Percentiles rank a stretch among this genome's conserved stretches.
Conservation (phyloP, 2,113 vertebrate species). For the Solea senegalensis region DNA sequence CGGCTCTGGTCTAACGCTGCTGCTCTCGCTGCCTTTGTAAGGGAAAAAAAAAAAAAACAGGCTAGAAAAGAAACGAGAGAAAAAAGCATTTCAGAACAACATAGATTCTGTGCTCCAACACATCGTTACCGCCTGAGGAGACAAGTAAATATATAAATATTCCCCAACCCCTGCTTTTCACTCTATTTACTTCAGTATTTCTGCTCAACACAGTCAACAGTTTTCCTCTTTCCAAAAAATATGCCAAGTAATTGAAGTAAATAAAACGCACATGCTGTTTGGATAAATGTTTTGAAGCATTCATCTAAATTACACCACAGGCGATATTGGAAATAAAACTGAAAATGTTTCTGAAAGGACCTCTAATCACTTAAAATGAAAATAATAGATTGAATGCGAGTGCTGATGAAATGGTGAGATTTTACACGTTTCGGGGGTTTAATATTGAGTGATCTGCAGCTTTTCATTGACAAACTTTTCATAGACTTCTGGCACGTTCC, state of each 20-base stretch:
- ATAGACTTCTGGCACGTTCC: not conserved
- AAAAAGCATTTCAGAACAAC: slow-evolving; percentile 82
- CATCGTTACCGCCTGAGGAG: slow-evolving; percentile 66
- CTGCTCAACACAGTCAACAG: slow-evolving; percentile 42
- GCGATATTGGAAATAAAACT: slow-evolving; percentile 35
- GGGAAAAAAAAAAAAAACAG: slow-evolving; percentile 68
- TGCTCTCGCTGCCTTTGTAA: slow-evolving; percentile 82
- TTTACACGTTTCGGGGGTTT: slow-evolving; percentile 5
- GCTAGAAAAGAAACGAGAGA: slow-evolving; percentile 42
- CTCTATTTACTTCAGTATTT: slow-evolving; percentile 59
- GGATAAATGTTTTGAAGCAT: slow-evolving; percentile 34
- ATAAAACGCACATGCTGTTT: slow-evolving; percentile 25
- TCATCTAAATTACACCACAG: slow-evolving; percentile 48
- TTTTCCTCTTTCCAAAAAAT: slow-evolving; percentile 6
- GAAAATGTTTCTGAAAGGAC: not conserved
- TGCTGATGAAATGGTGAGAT: not conserved
- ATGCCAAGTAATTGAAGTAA: slow-evolving; percentile 50
- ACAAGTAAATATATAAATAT: slow-evolving; percentile 66
- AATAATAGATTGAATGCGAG: not conserved
- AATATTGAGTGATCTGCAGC: not conserved
- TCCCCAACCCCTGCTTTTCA: slow-evolving; percentile 38
- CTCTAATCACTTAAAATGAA: not conserved
- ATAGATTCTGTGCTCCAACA: slow-evolving; percentile 76
- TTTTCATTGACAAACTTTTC: not conserved
- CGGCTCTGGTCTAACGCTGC: slow-evolving; percentile 78